A percentile compares a stretch with the other conserved stretches of the same genome.
Conservation (phyloP, 2,888 invertebrate genomes). For the Leptothorax acervorum region DNA sequence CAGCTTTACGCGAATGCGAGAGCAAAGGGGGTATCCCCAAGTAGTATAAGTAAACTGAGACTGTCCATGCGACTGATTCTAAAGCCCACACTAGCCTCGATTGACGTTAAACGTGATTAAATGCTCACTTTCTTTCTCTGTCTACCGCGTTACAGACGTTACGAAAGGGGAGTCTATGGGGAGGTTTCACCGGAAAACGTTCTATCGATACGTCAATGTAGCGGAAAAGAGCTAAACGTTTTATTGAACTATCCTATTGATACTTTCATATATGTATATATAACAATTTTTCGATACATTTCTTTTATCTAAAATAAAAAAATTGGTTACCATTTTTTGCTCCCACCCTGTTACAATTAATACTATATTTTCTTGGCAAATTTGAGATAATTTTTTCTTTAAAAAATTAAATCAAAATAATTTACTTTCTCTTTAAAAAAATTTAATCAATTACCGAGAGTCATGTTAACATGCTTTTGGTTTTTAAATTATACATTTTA, state of each 20-base stretch:
- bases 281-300: background rate
- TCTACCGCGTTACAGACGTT: background rate
- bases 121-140: background rate
- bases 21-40: slow-evolving; percentile 7
- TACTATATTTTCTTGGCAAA: background rate
- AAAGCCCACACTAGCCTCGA: background rate
- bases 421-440: background rate
- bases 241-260: background rate
- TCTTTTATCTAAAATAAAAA: background rate
- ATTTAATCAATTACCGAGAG: background rate
- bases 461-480: background rate
- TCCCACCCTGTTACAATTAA: background rate
- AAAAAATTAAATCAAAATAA: background rate
- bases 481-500: background rate
- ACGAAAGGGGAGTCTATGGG: background rate
- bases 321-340: background rate
- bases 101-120: slow-evolving; percentile 3
- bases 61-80: background rate
- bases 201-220: slow-evolving; percentile 9
- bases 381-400: background rate
- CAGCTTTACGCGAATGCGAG: background rate
- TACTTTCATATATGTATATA: background rate
- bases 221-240: background rate
- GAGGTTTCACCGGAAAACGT: slow-evolving; percentile 2
- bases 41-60: slow-evolving; percentile 20